These are phyloP conservation scores for Stenopsyche tienmushanensis DNA, from an alignment of 1,140 invertebrate species.

Conservation along the genomic window DNA sequence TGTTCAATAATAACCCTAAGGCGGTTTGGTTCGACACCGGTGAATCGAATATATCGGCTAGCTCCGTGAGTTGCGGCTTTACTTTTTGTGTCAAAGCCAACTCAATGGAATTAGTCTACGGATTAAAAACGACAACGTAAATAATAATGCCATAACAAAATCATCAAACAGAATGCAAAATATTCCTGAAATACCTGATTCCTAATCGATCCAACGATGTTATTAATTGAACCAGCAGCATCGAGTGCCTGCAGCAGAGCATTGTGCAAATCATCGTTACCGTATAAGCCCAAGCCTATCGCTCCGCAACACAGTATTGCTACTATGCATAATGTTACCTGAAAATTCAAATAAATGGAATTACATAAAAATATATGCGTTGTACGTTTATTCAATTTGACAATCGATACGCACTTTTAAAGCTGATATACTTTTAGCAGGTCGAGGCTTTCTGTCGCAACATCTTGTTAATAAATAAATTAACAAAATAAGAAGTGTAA, in stretches of 20 bases:
- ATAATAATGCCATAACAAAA: constrained; percentile 1
- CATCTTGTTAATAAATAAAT: constrained; percentile 91
- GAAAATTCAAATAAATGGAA: constrained; percentile 34
- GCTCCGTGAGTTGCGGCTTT: constrained; percentile 64
- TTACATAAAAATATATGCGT: neutral
- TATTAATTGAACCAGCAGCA: constrained; percentile 75
- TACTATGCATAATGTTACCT: constrained; percentile 73
- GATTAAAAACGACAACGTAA: constrained; percentile 26
- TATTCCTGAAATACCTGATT: constrained; percentile 80
- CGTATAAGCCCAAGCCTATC: constrained; percentile 82
- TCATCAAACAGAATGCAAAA: too few species aligned
- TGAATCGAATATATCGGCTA: constrained; percentile 71
- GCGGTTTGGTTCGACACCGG: constrained; percentile 75
- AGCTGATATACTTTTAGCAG: constrained; percentile 80
- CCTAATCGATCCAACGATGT: constrained; percentile 69
- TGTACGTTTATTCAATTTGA: neutral
- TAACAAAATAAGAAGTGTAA: constrained; percentile 82
- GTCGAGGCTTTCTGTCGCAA: constrained; percentile 86
- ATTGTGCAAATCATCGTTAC: constrained; percentile 91
- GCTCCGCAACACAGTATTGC: constrained; percentile 81
- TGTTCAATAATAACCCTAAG: constrained; percentile 63
- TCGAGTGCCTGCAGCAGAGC: constrained; percentile 78
- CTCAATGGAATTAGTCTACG: constrained; percentile 58
- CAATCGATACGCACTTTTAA: constrained; percentile 65
- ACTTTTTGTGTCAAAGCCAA: constrained; percentile 68